Evolutionary conservation across 2,797 vertebrate genomes (phyloP).

Genomic region (Megalops cyprinoides): DNA sequence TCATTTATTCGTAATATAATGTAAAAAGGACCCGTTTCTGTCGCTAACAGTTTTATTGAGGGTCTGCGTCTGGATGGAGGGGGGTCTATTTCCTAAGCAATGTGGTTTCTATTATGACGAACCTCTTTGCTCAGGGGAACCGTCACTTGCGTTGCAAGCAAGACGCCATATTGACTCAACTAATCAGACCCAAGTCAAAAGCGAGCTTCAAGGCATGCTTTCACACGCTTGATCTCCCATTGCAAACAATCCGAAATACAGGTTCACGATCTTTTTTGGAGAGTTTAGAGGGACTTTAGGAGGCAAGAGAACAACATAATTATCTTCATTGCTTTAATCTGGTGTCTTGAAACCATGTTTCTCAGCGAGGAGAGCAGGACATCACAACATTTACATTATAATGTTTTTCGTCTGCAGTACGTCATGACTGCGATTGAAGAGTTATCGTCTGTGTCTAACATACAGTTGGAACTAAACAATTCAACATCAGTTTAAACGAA

Average conservation of each 20-base stretch:
- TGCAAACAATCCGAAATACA: constrained; percentile 54
- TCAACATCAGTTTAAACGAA: constrained; percentile 3
- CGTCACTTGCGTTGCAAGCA: constrained; percentile 56
- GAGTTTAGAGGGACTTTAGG: constrained; percentile 39
- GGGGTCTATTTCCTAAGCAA: constrained; percentile 57
- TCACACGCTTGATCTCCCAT: constrained; percentile 66
- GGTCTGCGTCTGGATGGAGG: constrained; percentile 50
- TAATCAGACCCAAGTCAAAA: constrained; percentile 67
- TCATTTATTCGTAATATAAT: constrained; percentile 40
- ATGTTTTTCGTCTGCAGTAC: not conserved
- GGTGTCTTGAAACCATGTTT: constrained; percentile 5
- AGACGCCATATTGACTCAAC: constrained; percentile 77
- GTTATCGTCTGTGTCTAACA: no score
- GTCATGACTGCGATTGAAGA: not conserved
- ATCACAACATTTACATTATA: not conserved
- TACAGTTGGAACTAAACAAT: not conserved
- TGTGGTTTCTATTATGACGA: constrained; percentile 72
- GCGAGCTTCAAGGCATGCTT: constrained; percentile 63
- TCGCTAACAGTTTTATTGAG: constrained; percentile 55
- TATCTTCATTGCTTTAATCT: not conserved
- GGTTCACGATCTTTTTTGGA: constrained; percentile 44
- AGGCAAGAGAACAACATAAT: constrained; percentile 27
- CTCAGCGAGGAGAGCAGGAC: not conserved
- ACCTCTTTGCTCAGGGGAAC: constrained; percentile 61
- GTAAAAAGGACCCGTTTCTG: constrained; percentile 34